Evolutionary conservation across 2,113 vertebrate genomes (phyloP).

Genomic region (Cottus gobio): DNA sequence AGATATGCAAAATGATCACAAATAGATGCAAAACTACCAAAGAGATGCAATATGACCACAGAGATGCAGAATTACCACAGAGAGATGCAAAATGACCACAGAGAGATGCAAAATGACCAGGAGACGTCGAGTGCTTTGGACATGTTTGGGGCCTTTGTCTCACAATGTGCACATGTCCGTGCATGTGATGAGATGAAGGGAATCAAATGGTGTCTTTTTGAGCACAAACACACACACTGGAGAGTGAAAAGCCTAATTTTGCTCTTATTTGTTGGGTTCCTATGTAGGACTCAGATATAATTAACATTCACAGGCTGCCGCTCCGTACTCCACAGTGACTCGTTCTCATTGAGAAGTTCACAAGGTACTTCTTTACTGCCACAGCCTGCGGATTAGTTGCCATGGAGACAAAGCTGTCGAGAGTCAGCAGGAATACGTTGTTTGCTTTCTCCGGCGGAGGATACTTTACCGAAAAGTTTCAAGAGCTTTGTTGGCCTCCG

Average conservation of each 20-base stretch:
- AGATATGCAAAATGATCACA: not conserved
- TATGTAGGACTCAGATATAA: slow-evolving; percentile 47
- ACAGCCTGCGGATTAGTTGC: slow-evolving; percentile 70
- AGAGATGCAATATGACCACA: not conserved
- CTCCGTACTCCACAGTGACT: slow-evolving; percentile 59
- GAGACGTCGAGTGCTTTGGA: not conserved
- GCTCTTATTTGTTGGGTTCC: slow-evolving; percentile 27
- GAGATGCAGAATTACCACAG: not conserved
- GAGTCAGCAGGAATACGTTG: slow-evolving; percentile 55
- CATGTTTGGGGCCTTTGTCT: not conserved
- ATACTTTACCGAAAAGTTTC: slow-evolving; percentile 49
- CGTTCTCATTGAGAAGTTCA: slow-evolving; percentile 75
- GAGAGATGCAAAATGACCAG: not conserved
- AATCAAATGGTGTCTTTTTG: not conserved
- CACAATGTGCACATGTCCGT: not conserved
- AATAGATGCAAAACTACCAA: not conserved
- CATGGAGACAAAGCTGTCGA: slow-evolving; percentile 74
- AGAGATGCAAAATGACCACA: not conserved
- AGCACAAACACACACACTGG: not conserved
- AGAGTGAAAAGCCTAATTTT: not conserved
- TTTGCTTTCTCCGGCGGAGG: slow-evolving; percentile 32
- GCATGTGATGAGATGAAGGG: not conserved
- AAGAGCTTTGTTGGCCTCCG: slow-evolving; percentile 41
- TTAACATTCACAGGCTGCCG: slow-evolving; percentile 71
- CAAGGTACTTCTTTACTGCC: slow-evolving; percentile 65